Base-by-base conservation (phyloP, 2,797 vertebrate species). In the Pempheris klunzingeri region DNA sequence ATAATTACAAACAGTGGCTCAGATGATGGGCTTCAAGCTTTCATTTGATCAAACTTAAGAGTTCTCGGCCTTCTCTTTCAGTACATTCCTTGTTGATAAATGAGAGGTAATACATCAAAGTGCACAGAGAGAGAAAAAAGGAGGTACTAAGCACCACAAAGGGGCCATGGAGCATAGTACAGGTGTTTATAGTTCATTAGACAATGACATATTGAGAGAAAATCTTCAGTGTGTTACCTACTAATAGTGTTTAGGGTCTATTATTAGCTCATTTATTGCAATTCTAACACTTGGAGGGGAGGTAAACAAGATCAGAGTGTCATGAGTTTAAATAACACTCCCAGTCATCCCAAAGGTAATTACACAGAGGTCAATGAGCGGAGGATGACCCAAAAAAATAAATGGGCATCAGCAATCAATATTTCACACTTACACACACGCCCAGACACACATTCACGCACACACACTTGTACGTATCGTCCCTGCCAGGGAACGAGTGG, bases 361-460 rank as follows among this genome's bases (percentile, higher is more conserved):
- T 93, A 93, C 88, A 91, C 54, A 61, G 84, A 93, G 90, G 88
- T 91, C 87, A 92, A 90, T 87, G 85, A 92, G 88, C 50, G 6
- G 71, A 91, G 77, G 80, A 87, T 90, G 85, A 92, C 90, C 88
- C 79, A 65, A 71, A 88, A 85, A 88, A 88, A 89, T 59, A 86
- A 92, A 90, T 84, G 76, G 80, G 77, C 80, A 57, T 88, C 75
- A 86, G 66, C 74, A 85, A 94, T 93, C 91, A 92, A 92, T 92
- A 88, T 84, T 73, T 86, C 87, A 92, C 26, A 47, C 74, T 82
- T 49, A 78, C 58, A 74, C 71, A 57, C 47, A 62, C 8, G 61
- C 70, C 66, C 59, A 43, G 22, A 50, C 72, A 58, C 71, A 24
- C 71, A 62, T 34, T 53, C 39, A 46, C 4, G 15, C 71, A 47